phyloP scores from a whole-genome alignment of 2,113 vertebrate species.

The Psephotus haematonotus region DNA sequence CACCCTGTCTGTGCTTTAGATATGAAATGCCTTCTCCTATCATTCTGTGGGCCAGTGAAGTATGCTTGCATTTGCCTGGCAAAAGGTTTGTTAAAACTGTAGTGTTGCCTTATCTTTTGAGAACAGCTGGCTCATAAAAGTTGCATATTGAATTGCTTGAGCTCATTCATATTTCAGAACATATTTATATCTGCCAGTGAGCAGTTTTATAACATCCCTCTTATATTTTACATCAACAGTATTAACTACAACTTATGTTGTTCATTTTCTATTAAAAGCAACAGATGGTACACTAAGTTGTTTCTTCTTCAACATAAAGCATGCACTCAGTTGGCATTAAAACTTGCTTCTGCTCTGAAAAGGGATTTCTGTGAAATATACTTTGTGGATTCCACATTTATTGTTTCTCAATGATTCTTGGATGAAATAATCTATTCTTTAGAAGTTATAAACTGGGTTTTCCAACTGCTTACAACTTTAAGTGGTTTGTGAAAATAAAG shows the following conservation, averaged over 20 bases:
- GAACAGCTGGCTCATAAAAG: conserved; percentile 10
- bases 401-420: background rate
- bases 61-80: background rate
- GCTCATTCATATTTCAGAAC: conserved; percentile 35
- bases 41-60: background rate
- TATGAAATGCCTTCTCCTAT: background rate
- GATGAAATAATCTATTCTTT: background rate
- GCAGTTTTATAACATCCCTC: conserved; percentile 23
- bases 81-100: background rate
- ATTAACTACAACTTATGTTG: conserved; percentile 20
- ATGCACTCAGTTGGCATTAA: background rate
- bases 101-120: background rate
- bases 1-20: background rate
- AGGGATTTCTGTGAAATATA: background rate
- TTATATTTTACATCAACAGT: conserved; percentile 39
- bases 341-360: background rate
- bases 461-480: background rate
- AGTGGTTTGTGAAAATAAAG: background rate
- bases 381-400: background rate
- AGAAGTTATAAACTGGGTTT: background rate
- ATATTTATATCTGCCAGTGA: conserved; percentile 22
- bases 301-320: background rate
- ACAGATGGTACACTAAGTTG: conserved; percentile 18
- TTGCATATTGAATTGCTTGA: background rate
- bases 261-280: conserved; percentile 31